These are phyloP conservation scores for Camarhynchus parvulus DNA, from an alignment of 2,113 vertebrate species.

Conservation along the genomic window DNA sequence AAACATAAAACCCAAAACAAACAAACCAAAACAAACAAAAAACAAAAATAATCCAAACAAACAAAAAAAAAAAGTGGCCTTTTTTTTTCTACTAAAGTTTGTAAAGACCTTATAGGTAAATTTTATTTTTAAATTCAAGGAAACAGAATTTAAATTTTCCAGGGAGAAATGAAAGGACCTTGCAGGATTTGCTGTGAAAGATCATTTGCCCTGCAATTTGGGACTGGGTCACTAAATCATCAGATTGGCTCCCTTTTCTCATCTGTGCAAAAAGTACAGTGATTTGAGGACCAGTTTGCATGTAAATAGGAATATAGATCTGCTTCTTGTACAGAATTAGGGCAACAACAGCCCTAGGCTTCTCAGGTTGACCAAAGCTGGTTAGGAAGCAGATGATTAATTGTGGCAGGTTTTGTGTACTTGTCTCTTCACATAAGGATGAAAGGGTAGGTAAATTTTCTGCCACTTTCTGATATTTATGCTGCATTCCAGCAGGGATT, in stretches of 20 bases:
- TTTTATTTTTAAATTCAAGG: not conserved
- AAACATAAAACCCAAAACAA: not conserved
- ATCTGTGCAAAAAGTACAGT: not conserved
- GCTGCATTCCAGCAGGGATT: not conserved
- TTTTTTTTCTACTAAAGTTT: not conserved
- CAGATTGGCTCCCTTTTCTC: not conserved
- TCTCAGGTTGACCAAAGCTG: slow-evolving; percentile 55
- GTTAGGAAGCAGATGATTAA: slow-evolving; percentile 58
- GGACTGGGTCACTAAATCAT: not conserved
- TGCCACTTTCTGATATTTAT: slow-evolving; percentile 15
- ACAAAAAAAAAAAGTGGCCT: not conserved
- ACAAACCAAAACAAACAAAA: not conserved
- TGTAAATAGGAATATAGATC: slow-evolving; percentile 33
- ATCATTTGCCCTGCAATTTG: not conserved
- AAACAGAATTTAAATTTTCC: not conserved
- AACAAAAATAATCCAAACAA: too few species aligned
- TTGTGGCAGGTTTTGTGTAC: slow-evolving; percentile 51
- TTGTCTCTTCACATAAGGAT: slow-evolving; percentile 61
- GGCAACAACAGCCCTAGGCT: slow-evolving; percentile 48
- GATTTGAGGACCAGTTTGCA: not conserved
- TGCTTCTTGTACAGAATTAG: slow-evolving; percentile 36
- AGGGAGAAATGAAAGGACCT: not conserved
- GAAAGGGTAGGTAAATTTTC: slow-evolving; percentile 21
- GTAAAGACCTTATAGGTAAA: not conserved
- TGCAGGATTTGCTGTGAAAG: not conserved